phyloP scores from a whole-genome alignment of 2,113 vertebrate genomes.

The Solenodon paradoxus region DNA sequence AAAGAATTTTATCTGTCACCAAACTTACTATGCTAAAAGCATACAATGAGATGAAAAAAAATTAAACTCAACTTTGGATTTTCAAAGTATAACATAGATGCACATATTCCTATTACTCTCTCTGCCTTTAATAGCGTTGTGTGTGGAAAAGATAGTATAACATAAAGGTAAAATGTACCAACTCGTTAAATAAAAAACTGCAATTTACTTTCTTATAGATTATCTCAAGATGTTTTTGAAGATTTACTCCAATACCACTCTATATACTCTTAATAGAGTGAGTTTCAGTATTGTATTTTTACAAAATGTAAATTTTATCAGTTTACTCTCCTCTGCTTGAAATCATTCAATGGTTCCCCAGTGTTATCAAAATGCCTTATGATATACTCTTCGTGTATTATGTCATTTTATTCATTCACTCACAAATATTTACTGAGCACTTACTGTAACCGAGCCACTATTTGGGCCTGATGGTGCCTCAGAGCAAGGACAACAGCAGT shows the following conservation, averaged over 20 bases:
- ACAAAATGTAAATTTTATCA: neutral
- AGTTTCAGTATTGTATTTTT: constrained; percentile 11
- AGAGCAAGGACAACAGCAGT: neutral
- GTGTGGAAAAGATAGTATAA: neutral
- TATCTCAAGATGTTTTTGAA: neutral
- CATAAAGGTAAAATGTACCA: constrained; percentile 9
- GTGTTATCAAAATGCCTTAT: neutral
- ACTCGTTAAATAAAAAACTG: neutral
- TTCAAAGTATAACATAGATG: neutral
- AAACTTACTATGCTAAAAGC: neutral
- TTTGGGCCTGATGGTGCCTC: neutral
- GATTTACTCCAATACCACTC: neutral
- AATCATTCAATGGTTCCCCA: neutral
- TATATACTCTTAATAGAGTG: neutral
- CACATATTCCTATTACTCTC: neutral
- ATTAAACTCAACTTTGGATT: neutral
- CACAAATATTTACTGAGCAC: constrained; percentile 19
- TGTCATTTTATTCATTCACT: neutral
- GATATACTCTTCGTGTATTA: neutral
- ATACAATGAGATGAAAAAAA: constrained; percentile 14
- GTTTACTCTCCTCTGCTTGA: neutral
- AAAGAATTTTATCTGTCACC: neutral
- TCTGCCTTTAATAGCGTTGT: neutral
- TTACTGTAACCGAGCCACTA: neutral
- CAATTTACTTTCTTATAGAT: neutral